phyloP scores from a whole-genome alignment of 2,113 vertebrate genomes.

The Seriola dumerili region DNA sequence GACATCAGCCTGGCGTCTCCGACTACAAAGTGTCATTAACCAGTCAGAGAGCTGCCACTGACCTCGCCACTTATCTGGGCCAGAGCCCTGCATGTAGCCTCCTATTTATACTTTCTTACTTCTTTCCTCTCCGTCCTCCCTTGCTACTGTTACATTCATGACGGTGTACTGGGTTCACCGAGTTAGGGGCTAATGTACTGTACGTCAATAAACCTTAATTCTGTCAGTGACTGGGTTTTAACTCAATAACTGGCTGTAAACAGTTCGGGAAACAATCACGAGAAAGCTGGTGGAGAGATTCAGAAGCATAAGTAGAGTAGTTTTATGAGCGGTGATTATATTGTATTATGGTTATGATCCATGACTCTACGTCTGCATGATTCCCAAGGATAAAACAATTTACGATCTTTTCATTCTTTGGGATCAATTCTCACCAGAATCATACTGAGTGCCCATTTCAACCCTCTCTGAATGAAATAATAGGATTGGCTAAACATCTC shows the following conservation, averaged over 20 bases:
- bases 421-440: background rate
- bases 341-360: background rate
- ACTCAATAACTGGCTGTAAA: constrained; percentile 4
- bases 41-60: constrained; percentile 58
- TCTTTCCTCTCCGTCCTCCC: background rate
- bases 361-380: background rate
- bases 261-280: background rate
- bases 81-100: background rate
- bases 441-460: background rate
- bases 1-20: constrained; percentile 55
- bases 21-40: constrained; percentile 53
- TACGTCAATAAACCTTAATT: background rate
- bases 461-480: background rate
- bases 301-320: background rate
- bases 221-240: background rate
- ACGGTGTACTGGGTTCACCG: constrained; percentile 23
- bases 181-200: background rate
- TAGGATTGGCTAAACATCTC: background rate
- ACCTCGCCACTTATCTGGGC: constrained; percentile 57
- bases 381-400: background rate
- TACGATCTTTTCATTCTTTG: background rate
- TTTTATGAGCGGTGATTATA: background rate
- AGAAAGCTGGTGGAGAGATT: background rate
- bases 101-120: constrained; percentile 32
- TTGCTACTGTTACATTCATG: background rate